Percentiles rank a stretch among this genome's conserved stretches.
These are phyloP conservation scores for Pyrocoelia pectoralis DNA, from an alignment of 2,888 invertebrate genomes.

Conservation along the genomic window DNA sequence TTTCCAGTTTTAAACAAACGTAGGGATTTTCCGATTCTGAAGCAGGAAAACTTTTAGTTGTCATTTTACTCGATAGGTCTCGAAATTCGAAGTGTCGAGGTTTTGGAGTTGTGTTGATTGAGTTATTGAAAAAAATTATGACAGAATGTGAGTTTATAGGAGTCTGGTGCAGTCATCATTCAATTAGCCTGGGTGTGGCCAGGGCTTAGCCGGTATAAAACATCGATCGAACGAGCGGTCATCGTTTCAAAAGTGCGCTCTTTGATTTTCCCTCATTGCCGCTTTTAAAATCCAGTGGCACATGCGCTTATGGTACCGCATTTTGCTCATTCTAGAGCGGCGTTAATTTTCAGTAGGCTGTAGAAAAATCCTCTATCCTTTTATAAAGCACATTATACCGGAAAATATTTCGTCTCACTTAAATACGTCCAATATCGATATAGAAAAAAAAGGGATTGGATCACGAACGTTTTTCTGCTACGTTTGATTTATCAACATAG, in stretches of 20 bases:
- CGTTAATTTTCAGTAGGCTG: conserved; percentile 51
- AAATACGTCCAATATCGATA: conserved; percentile 11
- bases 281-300: conserved; percentile 57
- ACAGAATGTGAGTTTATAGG: conserved; percentile 37
- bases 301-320: conserved; percentile 48
- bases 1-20: background rate
- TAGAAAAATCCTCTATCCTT: conserved; percentile 45
- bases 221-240: conserved; percentile 63
- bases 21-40: background rate
- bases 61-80: background rate
- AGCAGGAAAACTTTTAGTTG: background rate
- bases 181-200: conserved; percentile 62
- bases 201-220: conserved; percentile 60
- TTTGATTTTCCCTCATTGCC: conserved; percentile 60
- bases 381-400: conserved; percentile 27
- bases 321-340: conserved; percentile 47
- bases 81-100: background rate
- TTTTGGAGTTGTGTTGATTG: conserved; percentile 3
- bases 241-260: conserved; percentile 62
- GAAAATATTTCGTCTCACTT: conserved; percentile 41
- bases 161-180: conserved; percentile 60
- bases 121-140: conserved; percentile 12
- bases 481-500: conserved; percentile 48
- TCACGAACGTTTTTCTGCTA: conserved; percentile 36
- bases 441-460: conserved; percentile 34